Percentiles rank a stretch among this genome's conserved stretches.
These are phyloP conservation scores for Noctua pronuba DNA, from an alignment of 2,888 invertebrate species.

Conservation along the genomic window DNA sequence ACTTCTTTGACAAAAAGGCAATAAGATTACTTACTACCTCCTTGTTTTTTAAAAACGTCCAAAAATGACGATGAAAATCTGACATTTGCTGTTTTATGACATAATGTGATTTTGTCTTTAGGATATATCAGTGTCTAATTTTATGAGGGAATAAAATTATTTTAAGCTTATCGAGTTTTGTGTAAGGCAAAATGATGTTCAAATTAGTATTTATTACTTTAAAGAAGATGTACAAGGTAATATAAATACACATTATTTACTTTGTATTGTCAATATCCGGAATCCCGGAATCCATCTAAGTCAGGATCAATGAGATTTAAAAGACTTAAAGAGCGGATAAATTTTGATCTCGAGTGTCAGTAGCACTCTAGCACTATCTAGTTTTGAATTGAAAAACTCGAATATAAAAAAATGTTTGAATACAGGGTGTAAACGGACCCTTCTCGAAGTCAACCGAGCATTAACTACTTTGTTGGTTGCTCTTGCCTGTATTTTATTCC, in stretches of 20 bases:
- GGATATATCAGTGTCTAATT: neutral
- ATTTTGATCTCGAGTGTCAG: too few relatives aligned
- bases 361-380: too few relatives aligned
- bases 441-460: too few relatives aligned
- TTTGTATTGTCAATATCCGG: neutral
- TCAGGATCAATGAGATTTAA: neutral
- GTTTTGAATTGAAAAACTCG: too few relatives aligned
- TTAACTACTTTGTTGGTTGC: too few relatives aligned
- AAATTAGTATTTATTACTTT: conserved; percentile 12
- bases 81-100: neutral
- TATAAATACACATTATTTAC: neutral
- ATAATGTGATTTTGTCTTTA: neutral
- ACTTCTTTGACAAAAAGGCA: neutral
- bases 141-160: conserved; percentile 2
- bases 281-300: neutral
- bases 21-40: neutral
- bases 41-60: neutral
- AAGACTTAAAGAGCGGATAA: too few relatives aligned
- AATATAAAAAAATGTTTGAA: too few relatives aligned
- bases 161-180: conserved; percentile 5
- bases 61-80: neutral
- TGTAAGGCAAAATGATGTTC: conserved; percentile 4
- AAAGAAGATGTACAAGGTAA: conserved; percentile 25
- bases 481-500: too few relatives aligned
- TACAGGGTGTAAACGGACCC: too few relatives aligned